A percentile compares a stretch with the other conserved stretches of the same genome.
Conservation (phyloP, 2,888 invertebrate genomes). For the Ochlodes sylvanus region DNA sequence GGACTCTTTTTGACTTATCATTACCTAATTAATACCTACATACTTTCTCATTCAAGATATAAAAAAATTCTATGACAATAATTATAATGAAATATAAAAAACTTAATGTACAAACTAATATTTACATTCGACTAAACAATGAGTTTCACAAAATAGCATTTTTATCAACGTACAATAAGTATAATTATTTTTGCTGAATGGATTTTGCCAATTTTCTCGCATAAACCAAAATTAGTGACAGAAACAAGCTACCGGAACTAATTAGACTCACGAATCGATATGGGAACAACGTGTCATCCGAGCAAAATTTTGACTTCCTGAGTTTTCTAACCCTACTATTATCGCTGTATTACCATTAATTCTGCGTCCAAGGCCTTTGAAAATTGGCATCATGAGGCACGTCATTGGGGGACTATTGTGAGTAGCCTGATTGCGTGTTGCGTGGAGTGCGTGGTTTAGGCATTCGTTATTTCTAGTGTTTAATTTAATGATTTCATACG, state of each 20-base stretch:
- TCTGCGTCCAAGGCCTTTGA: slow-evolving; percentile 11
- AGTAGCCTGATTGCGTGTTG: slow-evolving; percentile 6
- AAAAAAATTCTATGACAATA: no score
- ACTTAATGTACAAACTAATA: no score
- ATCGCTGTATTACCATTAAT: slow-evolving; percentile 18
- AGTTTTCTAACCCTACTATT: slow-evolving; percentile 21
- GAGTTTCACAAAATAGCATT: neutral
- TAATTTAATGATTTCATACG: no score
- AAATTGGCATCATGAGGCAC: slow-evolving; percentile 16
- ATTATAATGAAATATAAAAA: no score
- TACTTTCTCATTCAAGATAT: no score
- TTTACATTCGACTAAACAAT: no score
- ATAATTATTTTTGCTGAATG: slow-evolving; percentile 11
- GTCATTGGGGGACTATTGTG: slow-evolving; percentile 6
- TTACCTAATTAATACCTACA: no score
- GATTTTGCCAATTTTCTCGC: slow-evolving; percentile 8
- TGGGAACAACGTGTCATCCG: slow-evolving; percentile 12
- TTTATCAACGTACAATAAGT: slow-evolving; percentile 5
- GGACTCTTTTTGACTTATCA: no score
- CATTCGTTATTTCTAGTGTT: no score
- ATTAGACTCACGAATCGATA: slow-evolving; percentile 20
- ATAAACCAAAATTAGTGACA: slow-evolving; percentile 12
- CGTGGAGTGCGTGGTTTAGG: no score
- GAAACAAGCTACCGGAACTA: slow-evolving; percentile 30
- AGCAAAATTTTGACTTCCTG: slow-evolving; percentile 31